Evolutionary conservation across 2,888 invertebrate genomes (phyloP).

Genomic region (Pedicia rivosa): DNA sequence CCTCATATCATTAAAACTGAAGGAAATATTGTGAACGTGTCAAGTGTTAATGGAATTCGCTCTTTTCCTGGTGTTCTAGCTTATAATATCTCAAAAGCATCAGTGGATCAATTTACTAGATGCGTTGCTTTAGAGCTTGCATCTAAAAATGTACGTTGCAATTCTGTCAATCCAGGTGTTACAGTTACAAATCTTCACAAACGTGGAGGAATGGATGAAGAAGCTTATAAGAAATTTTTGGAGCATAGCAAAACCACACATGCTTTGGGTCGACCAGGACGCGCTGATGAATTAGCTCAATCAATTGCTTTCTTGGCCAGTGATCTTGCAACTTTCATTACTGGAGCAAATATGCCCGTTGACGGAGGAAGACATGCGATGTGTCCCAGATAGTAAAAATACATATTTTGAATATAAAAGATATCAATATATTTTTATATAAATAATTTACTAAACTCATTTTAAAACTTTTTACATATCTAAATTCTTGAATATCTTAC

Average conservation of each 20-base stretch:
- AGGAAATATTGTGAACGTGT: constrained; percentile 91
- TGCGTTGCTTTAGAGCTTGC: constrained; percentile 82
- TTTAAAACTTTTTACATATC: too few species aligned
- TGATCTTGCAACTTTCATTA: constrained; percentile 74
- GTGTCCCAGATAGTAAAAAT: constrained; percentile 87
- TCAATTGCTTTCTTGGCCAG: constrained; percentile 87
- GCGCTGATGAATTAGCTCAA: constrained; percentile 72
- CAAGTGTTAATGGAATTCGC: constrained; percentile 82
- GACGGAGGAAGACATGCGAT: constrained; percentile 92
- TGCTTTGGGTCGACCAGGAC: constrained; percentile 76
- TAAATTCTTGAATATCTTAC: too few species aligned
- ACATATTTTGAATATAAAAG: too few species aligned
- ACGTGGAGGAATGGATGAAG: constrained; percentile 68
- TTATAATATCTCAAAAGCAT: constrained; percentile 86
- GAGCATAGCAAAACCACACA: constrained; percentile 77
- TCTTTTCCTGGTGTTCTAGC: constrained; percentile 81
- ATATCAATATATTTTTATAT: too few species aligned
- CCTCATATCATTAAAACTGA: constrained; percentile 70
- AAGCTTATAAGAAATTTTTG: constrained; percentile 68
- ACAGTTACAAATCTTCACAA: constrained; percentile 77
- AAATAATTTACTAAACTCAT: too few species aligned
- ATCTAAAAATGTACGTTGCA: constrained; percentile 68
- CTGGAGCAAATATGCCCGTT: constrained; percentile 75
- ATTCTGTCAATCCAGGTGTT: constrained; percentile 84
- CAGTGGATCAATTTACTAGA: constrained; percentile 87